phyloP scores from a whole-genome alignment of 2,113 vertebrate genomes.

The Brienomyrus longianalis region DNA sequence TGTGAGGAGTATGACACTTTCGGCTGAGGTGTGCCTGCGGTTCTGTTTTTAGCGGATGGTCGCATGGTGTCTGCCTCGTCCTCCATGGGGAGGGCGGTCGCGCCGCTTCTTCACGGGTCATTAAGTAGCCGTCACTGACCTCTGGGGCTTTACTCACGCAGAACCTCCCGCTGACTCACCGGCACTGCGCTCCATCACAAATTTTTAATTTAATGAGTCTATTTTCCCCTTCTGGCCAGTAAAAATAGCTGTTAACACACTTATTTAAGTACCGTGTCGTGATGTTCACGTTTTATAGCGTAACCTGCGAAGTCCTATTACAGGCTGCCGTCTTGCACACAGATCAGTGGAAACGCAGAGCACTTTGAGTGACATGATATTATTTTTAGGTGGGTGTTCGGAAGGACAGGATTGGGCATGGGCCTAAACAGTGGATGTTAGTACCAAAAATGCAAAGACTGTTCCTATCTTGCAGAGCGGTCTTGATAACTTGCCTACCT shows the following conservation, averaged over 20 bases:
- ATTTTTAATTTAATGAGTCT: not conserved
- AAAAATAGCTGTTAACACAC: not conserved
- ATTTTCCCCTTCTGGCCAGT: not conserved
- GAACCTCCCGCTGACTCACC: not conserved
- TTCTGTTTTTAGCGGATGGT: not conserved
- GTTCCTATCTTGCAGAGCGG: not conserved
- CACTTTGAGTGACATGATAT: not conserved
- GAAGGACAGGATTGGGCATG: not conserved
- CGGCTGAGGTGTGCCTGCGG: not conserved
- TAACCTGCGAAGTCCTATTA: not conserved
- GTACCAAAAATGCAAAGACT: not conserved
- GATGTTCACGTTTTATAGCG: not conserved
- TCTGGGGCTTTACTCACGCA: not conserved
- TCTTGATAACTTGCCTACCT: not conserved
- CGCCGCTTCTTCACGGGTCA: not conserved
- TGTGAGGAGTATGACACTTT: not conserved
- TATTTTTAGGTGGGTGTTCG: not conserved
- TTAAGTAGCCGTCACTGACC: not conserved
- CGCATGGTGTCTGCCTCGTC: not conserved
- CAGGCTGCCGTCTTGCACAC: not conserved
- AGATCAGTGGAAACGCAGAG: not conserved
- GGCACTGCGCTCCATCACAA: not conserved
- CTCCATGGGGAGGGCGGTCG: not conserved
- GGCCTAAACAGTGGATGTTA: not conserved
- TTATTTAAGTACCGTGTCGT: not conserved